Evolutionary conservation across 2,888 invertebrate genomes (phyloP), one percentile per base, ranked within the genome.

Genomic region (Acanthopleura granulata): DNA sequence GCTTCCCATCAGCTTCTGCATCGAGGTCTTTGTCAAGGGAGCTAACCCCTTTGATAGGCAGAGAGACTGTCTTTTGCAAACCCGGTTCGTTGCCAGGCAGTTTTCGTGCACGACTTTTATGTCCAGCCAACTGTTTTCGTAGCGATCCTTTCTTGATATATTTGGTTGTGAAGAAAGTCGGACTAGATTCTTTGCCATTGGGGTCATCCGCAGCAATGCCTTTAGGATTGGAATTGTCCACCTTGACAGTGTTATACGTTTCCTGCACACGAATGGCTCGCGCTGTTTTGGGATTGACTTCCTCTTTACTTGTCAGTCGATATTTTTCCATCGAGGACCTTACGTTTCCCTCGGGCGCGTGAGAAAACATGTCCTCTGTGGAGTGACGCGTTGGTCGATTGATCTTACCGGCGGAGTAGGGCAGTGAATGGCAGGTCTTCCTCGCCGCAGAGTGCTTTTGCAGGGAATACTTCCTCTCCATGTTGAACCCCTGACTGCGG

Each of bases 401-500:
- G 49, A 18, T n/a, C 49, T 49, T 6, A 49, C 50, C 12, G 27
- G 49, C 16, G 66, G 25, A 40, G 12, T 29, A 16, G 3, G 40
- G 49, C 1, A n/a, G 6, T 1, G 71, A 25, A 14, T n/a, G 14
- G 40, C 18, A 16, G 1, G 71, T 25, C 22, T 40, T 49, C 11
- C n/a, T 12, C 3, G 16, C 27, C 49, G 9, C 49, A 51, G 66
- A 62, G 61, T 61, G 22, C 51, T 61, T 25, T 40, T 75, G 49
- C 40, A 77, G 29, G 12, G 76, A 77, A 73, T 83, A 85, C 15
- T 79, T 81, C 15, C 87, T 72, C n/a, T 81, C 80, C 11, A 84
- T 74, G 72, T 80, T 80, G 12, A 85, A 78, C 4, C 84, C 84
- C 29, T 85, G 84, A 61, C 80, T 75, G 4, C 82, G 80, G 78